phyloP scores from a whole-genome alignment of 2,797 vertebrate species.

The Threskiornis aethiopicus region DNA sequence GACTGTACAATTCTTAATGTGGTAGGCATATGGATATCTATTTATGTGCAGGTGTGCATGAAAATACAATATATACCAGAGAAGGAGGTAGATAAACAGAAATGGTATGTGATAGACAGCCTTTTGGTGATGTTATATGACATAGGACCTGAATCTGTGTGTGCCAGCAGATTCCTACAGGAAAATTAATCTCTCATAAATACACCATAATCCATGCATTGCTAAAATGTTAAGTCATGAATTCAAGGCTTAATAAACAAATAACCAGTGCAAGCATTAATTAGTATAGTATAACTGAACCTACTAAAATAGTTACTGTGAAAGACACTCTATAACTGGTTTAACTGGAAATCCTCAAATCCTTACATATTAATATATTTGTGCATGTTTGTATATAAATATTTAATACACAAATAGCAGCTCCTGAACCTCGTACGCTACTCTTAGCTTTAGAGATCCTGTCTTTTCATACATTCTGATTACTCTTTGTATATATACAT shows the following conservation, averaged over 20 bases:
- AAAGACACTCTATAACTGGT: background rate
- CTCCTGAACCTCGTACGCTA: background rate
- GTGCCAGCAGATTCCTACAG: background rate
- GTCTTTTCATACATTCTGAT: background rate
- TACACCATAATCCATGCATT: background rate
- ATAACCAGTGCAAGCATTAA: background rate
- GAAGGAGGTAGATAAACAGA: background rate
- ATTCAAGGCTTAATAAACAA: constrained; percentile 13
- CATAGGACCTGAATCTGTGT: background rate
- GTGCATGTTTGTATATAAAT: background rate
- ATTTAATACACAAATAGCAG: background rate
- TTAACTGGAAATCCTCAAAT: background rate
- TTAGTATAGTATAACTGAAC: background rate
- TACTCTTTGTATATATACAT: background rate
- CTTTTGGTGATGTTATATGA: background rate
- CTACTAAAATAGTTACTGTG: background rate
- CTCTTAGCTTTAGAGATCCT: background rate
- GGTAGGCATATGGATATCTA: background rate
- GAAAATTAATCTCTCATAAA: background rate
- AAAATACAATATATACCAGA: constrained; percentile 4
- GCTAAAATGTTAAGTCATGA: background rate
- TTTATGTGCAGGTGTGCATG: constrained; percentile 62
- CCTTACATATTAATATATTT: background rate
- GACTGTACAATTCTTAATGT: background rate
- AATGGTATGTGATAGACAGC: background rate